phyloP scores from a whole-genome alignment of 2,113 vertebrate genomes.

The Acrocephalus kingi region DNA sequence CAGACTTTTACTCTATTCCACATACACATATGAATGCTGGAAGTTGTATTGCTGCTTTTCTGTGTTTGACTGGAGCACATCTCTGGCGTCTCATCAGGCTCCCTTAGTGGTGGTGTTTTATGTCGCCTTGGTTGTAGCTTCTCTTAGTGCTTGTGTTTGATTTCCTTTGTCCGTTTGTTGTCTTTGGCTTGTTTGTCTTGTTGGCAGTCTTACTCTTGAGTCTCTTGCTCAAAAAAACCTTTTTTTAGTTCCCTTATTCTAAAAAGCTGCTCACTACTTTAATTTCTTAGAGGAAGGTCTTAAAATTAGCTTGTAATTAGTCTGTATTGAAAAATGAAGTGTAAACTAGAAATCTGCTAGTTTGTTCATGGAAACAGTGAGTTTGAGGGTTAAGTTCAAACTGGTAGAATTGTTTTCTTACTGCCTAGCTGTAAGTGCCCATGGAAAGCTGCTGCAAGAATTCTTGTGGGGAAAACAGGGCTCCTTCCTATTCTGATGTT shows the following conservation, averaged over 20 bases:
- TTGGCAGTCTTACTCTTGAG: neutral
- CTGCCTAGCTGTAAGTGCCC: neutral
- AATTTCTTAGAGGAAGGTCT: neutral
- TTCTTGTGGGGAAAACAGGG: neutral
- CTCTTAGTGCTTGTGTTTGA: neutral
- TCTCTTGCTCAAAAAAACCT: neutral
- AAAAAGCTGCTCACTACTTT: neutral
- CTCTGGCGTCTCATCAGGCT: neutral
- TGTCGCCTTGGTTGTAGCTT: neutral
- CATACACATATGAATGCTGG: neutral
- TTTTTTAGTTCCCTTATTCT: neutral
- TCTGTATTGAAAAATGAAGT: neutral
- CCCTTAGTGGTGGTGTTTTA: neutral
- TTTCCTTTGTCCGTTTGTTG: neutral
- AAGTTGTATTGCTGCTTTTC: neutral
- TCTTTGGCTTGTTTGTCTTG: neutral
- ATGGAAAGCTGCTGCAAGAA: neutral
- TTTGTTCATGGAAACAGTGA: neutral
- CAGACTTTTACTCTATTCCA: neutral
- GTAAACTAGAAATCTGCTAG: neutral
- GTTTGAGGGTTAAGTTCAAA: neutral
- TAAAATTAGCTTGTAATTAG: neutral
- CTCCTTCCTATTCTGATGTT: neutral
- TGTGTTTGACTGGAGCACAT: neutral
- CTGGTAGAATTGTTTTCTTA: neutral